Percentiles rank a stretch among this genome's conserved stretches.
Conservation (phyloP, 2,113 vertebrate species). For the Trachemys scripta region DNA sequence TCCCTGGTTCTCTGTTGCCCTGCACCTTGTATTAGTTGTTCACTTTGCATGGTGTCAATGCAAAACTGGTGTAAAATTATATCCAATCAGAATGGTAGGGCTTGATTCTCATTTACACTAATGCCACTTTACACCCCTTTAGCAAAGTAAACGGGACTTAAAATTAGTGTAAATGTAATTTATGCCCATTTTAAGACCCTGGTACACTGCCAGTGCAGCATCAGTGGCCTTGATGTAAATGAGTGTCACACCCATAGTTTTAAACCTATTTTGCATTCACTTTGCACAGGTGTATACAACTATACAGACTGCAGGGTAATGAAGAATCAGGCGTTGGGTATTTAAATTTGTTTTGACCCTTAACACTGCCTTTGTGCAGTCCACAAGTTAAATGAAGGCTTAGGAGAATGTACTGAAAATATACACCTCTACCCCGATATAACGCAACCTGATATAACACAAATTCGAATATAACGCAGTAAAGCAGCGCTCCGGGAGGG, state of each 20-base stretch:
- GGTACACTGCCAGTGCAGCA: not conserved
- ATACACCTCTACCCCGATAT: not conserved
- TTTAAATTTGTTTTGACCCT: not conserved
- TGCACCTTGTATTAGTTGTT: not conserved
- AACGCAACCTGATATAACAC: too few species aligned
- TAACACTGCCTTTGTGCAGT: not conserved
- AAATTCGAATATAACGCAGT: too few species aligned
- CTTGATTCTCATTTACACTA: not conserved
- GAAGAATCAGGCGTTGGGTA: not conserved
- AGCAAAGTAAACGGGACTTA: not conserved
- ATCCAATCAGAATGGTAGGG: not conserved
- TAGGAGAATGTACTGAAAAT: not conserved
- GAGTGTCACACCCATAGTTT: not conserved
- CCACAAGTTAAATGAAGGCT: not conserved
- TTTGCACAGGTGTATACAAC: not conserved
- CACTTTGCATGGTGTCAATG: not conserved
- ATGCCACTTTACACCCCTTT: too few species aligned
- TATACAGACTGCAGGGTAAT: not conserved
- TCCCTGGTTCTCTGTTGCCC: not conserved
- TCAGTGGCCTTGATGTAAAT: not conserved
- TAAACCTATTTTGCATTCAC: not conserved
- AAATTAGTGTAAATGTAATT: rapidly evolving
- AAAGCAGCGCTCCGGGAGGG: too few species aligned
- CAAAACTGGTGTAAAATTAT: not conserved
- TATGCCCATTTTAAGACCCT: not conserved